Evolutionary conservation across 2,113 vertebrate genomes (phyloP), one percentile per base, ranked within the genome.

Genomic region (Catharus minimus): DNA sequence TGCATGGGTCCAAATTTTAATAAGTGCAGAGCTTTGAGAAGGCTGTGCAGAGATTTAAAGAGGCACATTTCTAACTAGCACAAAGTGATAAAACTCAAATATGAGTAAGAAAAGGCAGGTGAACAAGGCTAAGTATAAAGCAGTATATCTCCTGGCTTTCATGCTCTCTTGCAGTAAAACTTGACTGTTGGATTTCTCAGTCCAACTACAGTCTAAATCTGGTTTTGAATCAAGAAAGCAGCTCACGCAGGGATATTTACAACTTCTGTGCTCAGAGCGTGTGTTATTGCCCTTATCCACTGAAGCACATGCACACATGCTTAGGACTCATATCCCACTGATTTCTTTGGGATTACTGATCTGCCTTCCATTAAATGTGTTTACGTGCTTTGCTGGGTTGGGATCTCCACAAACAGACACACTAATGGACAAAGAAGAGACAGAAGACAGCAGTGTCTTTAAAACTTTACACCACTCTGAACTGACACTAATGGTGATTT

Each of bases 401-500:
- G 57, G 69, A 68, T 57, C 83, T 79, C 46, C 69, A 78, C 0
- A 4, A 58, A 80, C 79, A 89, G 75, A 71, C 49, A 49, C 32
- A 18, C 28, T 78, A 93, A 88, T 81, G 88, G 80, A 67, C 32
- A 58, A 69, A 66, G 44, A 43, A 91, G 47, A 93, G 57, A 91
- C 44, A 82, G 60, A 78, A 62, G 81, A 92, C 67, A 95, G 86
- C 58, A 75, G 5, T 28, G 39, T 67, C 90, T 94, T 90, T 86
- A 86, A 86, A 94, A 94, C 86, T 92, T 94, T 72, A 93, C 92
- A 92, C 85, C 61, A 85, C 47, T 88, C 84, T 79, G 58, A 96
- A 65, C 80, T 95, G 95, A 96, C 96, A 95, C 82, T 95, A 97
- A 97, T 96, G 93, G 94, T 62, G 91, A 92, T 91, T 96, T 97